phyloP scores from a whole-genome alignment of 2,797 vertebrate species.

The Fistularia commersonii region DNA sequence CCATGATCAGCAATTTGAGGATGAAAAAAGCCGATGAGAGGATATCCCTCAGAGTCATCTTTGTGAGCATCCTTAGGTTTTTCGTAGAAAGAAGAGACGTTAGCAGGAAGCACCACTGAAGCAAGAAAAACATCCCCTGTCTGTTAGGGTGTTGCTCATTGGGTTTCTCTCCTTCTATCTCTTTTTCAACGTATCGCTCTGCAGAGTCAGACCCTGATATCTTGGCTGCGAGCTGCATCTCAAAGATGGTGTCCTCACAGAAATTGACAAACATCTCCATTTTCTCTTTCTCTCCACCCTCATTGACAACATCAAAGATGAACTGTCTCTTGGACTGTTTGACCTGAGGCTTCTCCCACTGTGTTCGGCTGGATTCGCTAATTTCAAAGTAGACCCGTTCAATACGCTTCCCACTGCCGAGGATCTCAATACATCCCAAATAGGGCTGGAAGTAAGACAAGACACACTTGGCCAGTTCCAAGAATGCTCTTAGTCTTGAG shows the following conservation, averaged over 20 bases:
- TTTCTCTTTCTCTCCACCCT: constrained; percentile 93
- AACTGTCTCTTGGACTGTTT: constrained; percentile 97
- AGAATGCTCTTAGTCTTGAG: constrained; percentile 81
- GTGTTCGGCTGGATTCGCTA: constrained; percentile 89
- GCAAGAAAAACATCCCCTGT: constrained; percentile 70
- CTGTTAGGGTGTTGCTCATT: constrained; percentile 38
- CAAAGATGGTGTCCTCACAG: constrained; percentile 97
- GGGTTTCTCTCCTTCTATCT: constrained; percentile 52
- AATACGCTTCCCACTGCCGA: constrained; percentile 91
- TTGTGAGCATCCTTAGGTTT: constrained; percentile 83
- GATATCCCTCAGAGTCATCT: constrained; percentile 84
- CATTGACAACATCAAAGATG: constrained; percentile 95
- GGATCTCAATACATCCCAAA: constrained; percentile 93
- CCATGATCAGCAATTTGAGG: constrained; percentile 69
- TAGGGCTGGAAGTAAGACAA: constrained; percentile 90
- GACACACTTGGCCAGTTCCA: constrained; percentile 86
- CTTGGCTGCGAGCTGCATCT: constrained; percentile 95
- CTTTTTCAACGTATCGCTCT: constrained; percentile 75
- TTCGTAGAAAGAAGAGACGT: constrained; percentile 78
- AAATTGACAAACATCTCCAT: constrained; percentile 98
- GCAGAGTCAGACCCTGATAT: constrained; percentile 81
- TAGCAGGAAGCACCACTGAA: constrained; percentile 72
- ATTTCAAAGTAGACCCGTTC: constrained; percentile 96
- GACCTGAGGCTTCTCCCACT: constrained; percentile 95
- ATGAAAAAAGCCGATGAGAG: constrained; percentile 67